Conservation (phyloP, 2,888 invertebrate species). For the Campopleginae sp. region DNA sequence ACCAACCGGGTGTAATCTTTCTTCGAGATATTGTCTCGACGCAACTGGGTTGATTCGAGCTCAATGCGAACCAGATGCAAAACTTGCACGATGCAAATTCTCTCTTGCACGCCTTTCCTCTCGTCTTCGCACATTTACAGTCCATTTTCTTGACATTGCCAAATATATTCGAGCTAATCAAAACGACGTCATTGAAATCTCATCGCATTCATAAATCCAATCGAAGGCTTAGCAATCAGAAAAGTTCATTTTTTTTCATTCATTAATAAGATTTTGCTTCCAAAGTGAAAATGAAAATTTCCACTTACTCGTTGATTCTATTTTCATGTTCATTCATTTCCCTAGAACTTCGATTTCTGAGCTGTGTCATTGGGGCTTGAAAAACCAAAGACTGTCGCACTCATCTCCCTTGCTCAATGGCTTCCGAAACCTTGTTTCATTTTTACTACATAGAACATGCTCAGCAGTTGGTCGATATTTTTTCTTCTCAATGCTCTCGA, state of each 20-base stretch:
- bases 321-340: background rate
- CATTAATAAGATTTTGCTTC: background rate
- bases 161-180: slow-evolving; percentile 36
- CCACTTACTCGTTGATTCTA: background rate
- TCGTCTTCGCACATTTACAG: slow-evolving; percentile 1
- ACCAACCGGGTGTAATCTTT: slow-evolving; percentile 53
- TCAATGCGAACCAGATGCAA: slow-evolving; percentile 69
- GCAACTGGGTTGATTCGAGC: slow-evolving; percentile 67
- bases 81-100: slow-evolving; percentile 22
- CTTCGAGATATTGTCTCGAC: slow-evolving; percentile 53
- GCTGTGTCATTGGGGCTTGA: background rate
- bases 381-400: background rate
- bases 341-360: background rate
- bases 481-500: background rate
- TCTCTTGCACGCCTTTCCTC: background rate
- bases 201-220: background rate
- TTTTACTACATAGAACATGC: slow-evolving; percentile 34
- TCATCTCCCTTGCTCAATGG: slow-evolving; percentile 31
- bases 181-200: slow-evolving; percentile 37
- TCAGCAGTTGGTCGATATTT: slow-evolving; percentile 26
- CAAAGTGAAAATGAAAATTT: too few species aligned
- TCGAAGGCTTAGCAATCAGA: too few species aligned
- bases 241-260: background rate
- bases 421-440: slow-evolving; percentile 61
- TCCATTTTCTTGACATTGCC: background rate